Percentiles rank a stretch among this genome's conserved stretches.
Conservation (phyloP, 2,888 invertebrate species). For the Acanthosepion esculentum region DNA sequence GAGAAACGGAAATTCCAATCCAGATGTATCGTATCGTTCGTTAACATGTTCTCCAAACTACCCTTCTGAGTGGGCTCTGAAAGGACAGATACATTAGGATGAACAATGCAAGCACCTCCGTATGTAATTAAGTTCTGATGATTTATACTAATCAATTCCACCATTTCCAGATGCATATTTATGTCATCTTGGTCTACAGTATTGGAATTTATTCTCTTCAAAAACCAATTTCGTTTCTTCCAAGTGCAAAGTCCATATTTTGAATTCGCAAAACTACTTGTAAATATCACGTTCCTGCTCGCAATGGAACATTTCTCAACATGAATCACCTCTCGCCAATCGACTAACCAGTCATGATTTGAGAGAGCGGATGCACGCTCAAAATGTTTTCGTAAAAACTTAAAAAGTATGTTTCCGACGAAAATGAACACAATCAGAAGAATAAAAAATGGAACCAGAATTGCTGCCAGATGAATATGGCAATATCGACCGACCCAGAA, state of each 20-base stretch:
- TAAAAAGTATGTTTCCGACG: constrained; percentile 51
- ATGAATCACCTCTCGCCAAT: constrained; percentile 58
- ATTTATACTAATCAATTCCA: constrained; percentile 55
- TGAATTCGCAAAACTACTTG: constrained; percentile 49
- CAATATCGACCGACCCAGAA: constrained; percentile 55
- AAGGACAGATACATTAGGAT: constrained; percentile 58
- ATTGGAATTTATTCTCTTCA: constrained; percentile 57
- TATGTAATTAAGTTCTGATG: constrained; percentile 59
- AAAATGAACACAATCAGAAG: constrained; percentile 49
- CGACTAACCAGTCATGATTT: constrained; percentile 59
- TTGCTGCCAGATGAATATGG: constrained; percentile 51
- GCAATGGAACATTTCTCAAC: constrained; percentile 55
- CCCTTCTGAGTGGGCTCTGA: constrained; percentile 61
- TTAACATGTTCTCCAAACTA: constrained; percentile 66
- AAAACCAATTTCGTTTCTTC: constrained; percentile 58
- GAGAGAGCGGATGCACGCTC: constrained; percentile 52
- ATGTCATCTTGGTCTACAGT: constrained; percentile 56
- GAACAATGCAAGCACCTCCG: constrained; percentile 60
- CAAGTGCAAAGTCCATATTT: constrained; percentile 53
- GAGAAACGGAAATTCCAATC: constrained; percentile 67
- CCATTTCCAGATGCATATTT: constrained; percentile 56
- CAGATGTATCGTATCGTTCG: constrained; percentile 64
- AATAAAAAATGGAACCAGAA: constrained; percentile 53
- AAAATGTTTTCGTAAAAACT: constrained; percentile 34
- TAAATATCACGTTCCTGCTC: constrained; percentile 56